Base-by-base conservation (phyloP, 2,888 invertebrate genomes). In the Noctua janthe region DNA sequence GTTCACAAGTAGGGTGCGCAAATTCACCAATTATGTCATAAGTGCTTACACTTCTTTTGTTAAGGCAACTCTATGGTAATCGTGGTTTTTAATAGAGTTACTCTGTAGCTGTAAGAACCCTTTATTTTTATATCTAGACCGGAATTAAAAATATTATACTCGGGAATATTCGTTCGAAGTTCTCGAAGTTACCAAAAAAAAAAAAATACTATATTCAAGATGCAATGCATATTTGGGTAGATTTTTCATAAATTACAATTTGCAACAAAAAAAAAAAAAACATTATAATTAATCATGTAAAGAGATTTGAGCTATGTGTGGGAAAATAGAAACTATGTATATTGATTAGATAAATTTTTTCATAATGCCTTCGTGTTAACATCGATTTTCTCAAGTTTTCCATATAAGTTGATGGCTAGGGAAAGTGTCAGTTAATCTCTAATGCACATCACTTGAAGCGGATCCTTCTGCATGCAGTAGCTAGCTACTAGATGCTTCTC, bases 1-100 rank as follows among this genome's bases (percentile, higher is more conserved):
- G 79, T 73, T 79, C 64, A 75, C 54, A 86, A 71, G 72, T 86
- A 78, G 84, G 67, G 59, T 86, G 71, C 49, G 35, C 62, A 71
- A 72, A 64, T 76, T 74, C 49, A 64, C 20, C 23, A 47, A 71
- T 56, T 64, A 62, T 62, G 39, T 35, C 17, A 20, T 64, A 74
- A 47, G 1, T 1, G 47, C 0, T 47, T 11, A 10, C 11, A 1
- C 47, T 35, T 56, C 4, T 83, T 71, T 66, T 76, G 15, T 62
- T 66, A 49, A 7, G 2, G 29, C n/a, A 54, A 54, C 11, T 11
- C 54, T 43, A 15, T 1, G 2, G 13, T 76, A n/a, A 51, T 54
- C 51, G 13, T 54, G 6, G 2, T 67, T 51, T 15, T 62, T 47
- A 29, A 13, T 23, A 29, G 1, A 81, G 4, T 56, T 59, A 59